Base-by-base conservation (phyloP, 2,797 vertebrate species). In the Anniella stebbinsi region DNA sequence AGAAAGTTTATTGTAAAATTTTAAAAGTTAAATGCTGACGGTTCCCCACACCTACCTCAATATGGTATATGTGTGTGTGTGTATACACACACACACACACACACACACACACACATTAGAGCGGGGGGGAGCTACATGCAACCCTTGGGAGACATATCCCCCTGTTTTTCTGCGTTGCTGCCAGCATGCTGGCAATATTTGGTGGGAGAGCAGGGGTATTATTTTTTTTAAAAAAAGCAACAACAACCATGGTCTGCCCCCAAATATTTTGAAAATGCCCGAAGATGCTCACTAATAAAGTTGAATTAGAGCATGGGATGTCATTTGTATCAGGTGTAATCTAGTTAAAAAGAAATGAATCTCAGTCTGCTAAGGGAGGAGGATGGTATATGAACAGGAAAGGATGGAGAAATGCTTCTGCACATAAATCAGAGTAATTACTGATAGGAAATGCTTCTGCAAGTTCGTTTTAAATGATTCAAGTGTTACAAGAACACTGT, bases 1-100 rank as follows among this genome's bases (percentile, higher is more conserved):
- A 92, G n/a, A 88, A 80, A 92, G 90, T 86, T 91, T 57, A 87
- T 4, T 9, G 38, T 48, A 70, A 63, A 91, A 89, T 94, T 91
- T 90, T 90, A 84, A 17, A 90, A 90, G 41, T n/a, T 91, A 70
- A 85, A 81, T 90, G 88, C 90, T 69, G 2, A 60, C 60, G 36
- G 25, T 15, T 89, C 70, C 57, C 91, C 84, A 72, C 41, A 93
- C 48, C 57, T 92, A 80, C 38, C 38, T 89, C 36, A 69, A 17
- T 73, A 83, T 54, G 57, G 73, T 36, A 45, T 57, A 30, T 45
- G 28, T 76, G 36, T 81, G 36, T 80, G 9, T 18, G 4, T 48
- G 6, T 17, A 18, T 17, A 38, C 10, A 78, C 3, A 13, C 11
- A 30, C 51, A 54, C 73, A 67, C 70, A 72, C 3, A 90, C 33